Conservation (phyloP, 2,113 vertebrate genomes). For the Garra rufa region DNA sequence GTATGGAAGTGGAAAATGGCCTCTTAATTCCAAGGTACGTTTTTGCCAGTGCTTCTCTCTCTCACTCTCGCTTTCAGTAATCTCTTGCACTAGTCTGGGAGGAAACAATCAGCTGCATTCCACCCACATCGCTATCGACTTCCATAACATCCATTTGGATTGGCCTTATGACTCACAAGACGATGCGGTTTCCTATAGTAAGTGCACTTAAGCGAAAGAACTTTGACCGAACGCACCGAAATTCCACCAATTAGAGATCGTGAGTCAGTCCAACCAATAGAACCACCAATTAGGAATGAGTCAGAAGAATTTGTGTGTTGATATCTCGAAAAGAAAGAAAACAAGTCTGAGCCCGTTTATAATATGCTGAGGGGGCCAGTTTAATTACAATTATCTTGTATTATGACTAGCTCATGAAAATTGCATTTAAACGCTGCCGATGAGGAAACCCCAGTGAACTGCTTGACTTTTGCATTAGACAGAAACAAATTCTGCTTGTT, state of each 20-base stretch:
- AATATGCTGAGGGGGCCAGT: slow-evolving; percentile 57
- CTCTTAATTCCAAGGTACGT: slow-evolving; percentile 60
- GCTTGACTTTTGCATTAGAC: slow-evolving; percentile 1
- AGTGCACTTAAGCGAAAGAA: neutral
- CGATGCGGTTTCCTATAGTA: neutral
- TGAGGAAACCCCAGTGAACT: slow-evolving; percentile 58
- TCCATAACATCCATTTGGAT: neutral
- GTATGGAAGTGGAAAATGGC: slow-evolving; percentile 69
- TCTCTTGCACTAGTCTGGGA: slow-evolving; percentile 27
- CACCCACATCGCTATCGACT: neutral
- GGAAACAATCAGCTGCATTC: slow-evolving; percentile 44
- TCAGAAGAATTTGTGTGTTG: neutral
- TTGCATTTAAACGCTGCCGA: slow-evolving; percentile 62
- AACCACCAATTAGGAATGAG: slow-evolving; percentile 7
- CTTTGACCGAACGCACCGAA: neutral
- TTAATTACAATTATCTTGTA: slow-evolving; percentile 60
- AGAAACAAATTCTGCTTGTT: slow-evolving; percentile 45
- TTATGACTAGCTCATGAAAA: slow-evolving; percentile 71
- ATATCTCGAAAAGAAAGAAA: slow-evolving; percentile 60
- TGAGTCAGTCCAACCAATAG: neutral
- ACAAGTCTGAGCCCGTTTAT: slow-evolving; percentile 61
- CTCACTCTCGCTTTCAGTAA: slow-evolving; percentile 20
- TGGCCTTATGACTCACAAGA: neutral
- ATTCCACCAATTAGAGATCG: slow-evolving; percentile 20
- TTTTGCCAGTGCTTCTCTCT: slow-evolving; percentile 47